Conservation (phyloP, 1,140 invertebrate genomes). For the Nymphalis io region DNA sequence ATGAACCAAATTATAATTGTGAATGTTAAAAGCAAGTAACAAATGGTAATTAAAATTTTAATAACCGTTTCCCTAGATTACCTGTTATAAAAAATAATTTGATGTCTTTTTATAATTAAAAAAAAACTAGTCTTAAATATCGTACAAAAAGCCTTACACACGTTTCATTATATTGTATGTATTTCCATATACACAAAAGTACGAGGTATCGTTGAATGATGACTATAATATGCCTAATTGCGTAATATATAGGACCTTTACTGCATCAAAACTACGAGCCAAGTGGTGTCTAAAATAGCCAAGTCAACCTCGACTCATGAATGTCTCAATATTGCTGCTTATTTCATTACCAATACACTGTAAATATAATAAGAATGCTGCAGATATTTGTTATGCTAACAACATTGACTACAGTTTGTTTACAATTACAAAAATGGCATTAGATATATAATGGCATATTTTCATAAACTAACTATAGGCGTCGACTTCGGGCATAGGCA, state of each 20-base stretch:
- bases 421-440: neutral
- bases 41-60: neutral
- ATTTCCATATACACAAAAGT: no score
- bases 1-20: neutral
- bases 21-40: neutral
- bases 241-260: neutral
- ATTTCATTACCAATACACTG: conserved; percentile 26
- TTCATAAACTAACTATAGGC: no score
- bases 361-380: conserved; percentile 20
- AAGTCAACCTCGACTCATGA: conserved; percentile 16
- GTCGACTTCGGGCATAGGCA: no score
- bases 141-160: no score
- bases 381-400: conserved; percentile 23
- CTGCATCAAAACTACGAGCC: neutral
- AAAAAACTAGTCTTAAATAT: no score
- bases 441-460: neutral
- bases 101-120: no score
- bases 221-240: neutral
- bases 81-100: no score
- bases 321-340: conserved; percentile 16
- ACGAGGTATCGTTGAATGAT: neutral
- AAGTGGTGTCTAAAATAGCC: conserved; percentile 12
- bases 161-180: no score
- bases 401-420: conserved; percentile 12
- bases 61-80: neutral